Conservation (phyloP, 2,797 vertebrate genomes). For the Sitta carolinensis region DNA sequence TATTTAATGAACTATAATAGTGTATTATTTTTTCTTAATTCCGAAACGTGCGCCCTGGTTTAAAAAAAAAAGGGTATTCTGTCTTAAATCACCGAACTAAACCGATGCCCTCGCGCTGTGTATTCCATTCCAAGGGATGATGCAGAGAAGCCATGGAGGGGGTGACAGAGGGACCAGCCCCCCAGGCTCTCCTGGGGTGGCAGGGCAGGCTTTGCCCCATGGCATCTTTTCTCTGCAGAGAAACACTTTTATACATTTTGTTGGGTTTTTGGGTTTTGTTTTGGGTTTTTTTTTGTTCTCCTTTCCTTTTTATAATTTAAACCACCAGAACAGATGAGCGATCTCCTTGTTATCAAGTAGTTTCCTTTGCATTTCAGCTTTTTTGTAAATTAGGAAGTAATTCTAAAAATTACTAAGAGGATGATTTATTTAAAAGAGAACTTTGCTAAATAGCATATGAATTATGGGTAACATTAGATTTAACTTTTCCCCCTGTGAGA, state of each 20-base stretch:
- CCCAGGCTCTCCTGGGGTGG: background rate
- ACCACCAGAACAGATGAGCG: conserved; percentile 51
- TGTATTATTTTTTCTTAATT: conserved; percentile 54
- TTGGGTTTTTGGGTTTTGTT: background rate
- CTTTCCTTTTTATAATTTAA: conserved; percentile 73
- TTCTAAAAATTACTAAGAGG: conserved; percentile 86
- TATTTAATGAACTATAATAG: conserved; percentile 56
- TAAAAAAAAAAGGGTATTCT: conserved; percentile 25
- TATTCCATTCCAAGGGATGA: conserved; percentile 53
- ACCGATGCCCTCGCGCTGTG: background rate
- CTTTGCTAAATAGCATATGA: conserved; percentile 78
- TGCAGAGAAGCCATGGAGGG: background rate
- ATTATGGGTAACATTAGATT: conserved; percentile 81
- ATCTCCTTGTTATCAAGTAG: conserved; percentile 70
- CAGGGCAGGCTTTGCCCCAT: background rate
- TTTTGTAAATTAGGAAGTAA: conserved; percentile 91
- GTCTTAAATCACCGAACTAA: conserved; percentile 47
- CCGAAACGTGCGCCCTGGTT: background rate
- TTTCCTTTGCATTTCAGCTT: conserved; percentile 86
- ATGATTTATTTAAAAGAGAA: conserved; percentile 93
- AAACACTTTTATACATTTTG: conserved; percentile 52
- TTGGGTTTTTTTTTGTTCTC: conserved; percentile 28
- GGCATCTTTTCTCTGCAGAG: conserved; percentile 34
- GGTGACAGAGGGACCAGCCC: background rate
- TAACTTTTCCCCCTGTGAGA: conserved; percentile 63